Evolutionary conservation across 2,113 vertebrate genomes (phyloP).

Genomic region (Anoplopoma fimbria): DNA sequence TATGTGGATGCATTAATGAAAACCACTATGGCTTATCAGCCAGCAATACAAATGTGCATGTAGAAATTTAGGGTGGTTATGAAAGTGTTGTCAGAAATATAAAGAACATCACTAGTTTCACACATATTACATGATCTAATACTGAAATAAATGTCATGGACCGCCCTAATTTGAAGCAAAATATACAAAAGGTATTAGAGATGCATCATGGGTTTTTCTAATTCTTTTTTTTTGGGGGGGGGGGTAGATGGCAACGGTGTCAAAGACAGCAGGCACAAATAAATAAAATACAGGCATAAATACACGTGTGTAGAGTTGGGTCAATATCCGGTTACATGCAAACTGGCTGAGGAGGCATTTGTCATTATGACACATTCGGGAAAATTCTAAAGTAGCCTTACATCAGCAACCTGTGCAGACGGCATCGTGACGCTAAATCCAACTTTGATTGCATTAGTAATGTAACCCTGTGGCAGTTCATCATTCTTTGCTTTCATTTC

Average conservation of each 20-base stretch:
- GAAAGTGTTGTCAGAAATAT: too few species aligned
- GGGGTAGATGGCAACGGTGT: constrained; percentile 43
- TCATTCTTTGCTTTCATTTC: background rate
- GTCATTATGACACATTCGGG: background rate
- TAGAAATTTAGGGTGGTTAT: background rate
- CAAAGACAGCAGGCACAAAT: constrained; percentile 1
- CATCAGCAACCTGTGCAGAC: background rate
- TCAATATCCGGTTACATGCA: background rate
- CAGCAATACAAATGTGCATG: background rate
- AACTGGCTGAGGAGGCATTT: background rate
- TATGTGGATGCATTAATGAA: background rate
- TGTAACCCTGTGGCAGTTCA: background rate
- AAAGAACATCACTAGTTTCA: background rate
- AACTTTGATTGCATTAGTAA: background rate
- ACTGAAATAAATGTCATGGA: background rate
- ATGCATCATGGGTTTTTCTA: constrained; percentile 35
- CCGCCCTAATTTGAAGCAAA: background rate
- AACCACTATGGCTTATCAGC: background rate
- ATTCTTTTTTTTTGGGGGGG: constrained; percentile 12
- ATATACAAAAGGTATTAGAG: constrained; percentile 37
- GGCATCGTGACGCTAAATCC: background rate
- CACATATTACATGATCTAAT: background rate
- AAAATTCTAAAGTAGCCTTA: background rate
- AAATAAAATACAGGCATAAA: constrained; percentile 22
- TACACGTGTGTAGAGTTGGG: background rate